phyloP scores from a whole-genome alignment of 2,888 invertebrate species.

The Aphidius colemani region DNA sequence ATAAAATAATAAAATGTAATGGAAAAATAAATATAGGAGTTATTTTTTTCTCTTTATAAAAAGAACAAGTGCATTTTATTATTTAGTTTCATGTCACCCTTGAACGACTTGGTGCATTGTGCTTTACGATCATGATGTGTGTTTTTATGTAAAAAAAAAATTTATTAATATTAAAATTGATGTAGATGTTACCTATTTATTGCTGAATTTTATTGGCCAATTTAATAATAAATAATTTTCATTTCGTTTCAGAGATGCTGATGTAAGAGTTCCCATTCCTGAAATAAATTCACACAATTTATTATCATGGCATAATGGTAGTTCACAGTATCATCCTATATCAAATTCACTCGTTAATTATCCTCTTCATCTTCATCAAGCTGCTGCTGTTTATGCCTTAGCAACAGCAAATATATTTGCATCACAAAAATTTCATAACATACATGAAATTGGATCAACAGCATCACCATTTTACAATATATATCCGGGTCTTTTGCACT shows the following conservation, averaged over 20 bases:
- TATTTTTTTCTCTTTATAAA: constrained; percentile 13
- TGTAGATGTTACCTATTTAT: background rate
- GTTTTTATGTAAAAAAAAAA: constrained; percentile 7
- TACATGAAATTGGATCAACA: constrained; percentile 16
- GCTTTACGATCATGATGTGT: background rate
- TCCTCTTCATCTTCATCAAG: constrained; percentile 33
- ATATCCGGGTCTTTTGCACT: constrained; percentile 22
- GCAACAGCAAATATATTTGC: constrained; percentile 35
- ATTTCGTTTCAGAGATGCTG: constrained; percentile 13
- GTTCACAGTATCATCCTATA: constrained; percentile 18
- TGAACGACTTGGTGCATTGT: no score
- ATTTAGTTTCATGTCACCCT: background rate
- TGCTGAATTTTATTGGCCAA: background rate
- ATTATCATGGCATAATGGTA: constrained; percentile 24
- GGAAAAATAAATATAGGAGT: constrained; percentile 8
- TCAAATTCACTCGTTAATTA: constrained; percentile 24
- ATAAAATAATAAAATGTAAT: no score
- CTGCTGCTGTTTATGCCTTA: constrained; percentile 33
- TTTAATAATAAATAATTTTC: background rate
- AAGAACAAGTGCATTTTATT: constrained; percentile 21
- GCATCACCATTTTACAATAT: constrained; percentile 28
- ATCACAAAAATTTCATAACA: constrained; percentile 25
- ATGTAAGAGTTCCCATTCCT: constrained; percentile 5
- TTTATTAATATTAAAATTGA: background rate
- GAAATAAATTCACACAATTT: constrained; percentile 15